Conservation (phyloP, 2,888 invertebrate species). For the Drosophila infuscata region DNA sequence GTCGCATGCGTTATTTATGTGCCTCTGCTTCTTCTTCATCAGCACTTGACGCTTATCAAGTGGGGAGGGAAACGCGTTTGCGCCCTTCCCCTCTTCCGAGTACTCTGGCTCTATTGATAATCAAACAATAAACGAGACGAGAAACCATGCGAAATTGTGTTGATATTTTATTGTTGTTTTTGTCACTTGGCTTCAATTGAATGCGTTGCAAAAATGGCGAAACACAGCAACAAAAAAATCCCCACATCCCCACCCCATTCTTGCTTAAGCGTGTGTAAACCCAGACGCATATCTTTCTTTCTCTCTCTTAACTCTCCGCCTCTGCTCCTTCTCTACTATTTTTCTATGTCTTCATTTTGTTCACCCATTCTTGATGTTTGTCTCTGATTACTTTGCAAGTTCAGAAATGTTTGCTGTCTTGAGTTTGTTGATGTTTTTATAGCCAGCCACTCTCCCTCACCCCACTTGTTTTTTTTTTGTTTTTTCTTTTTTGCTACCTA, state of each 20-base stretch:
- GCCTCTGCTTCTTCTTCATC: slow-evolving; percentile 8
- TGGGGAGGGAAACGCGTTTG: background rate
- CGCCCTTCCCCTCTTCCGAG: slow-evolving; percentile 7
- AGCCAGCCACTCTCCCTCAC: slow-evolving; percentile 1
- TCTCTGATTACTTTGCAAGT: slow-evolving; percentile 49
- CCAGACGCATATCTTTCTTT: slow-evolving; percentile 41
- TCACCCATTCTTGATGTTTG: slow-evolving; percentile 14
- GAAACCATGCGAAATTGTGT: slow-evolving; percentile 54
- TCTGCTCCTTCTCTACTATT: background rate
- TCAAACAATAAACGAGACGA: slow-evolving; percentile 69
- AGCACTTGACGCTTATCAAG: slow-evolving; percentile 38
- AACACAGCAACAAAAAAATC: slow-evolving; percentile 11
- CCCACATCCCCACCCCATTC: background rate
- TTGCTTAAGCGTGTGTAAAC: slow-evolving; percentile 9
- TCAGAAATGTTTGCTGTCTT: slow-evolving; percentile 31
- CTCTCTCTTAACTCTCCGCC: background rate
- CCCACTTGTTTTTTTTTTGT: background rate
- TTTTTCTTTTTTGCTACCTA: slow-evolving; percentile 17
- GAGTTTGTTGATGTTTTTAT: slow-evolving; percentile 51
- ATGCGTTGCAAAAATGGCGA: slow-evolving; percentile 30
- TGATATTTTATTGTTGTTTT: slow-evolving; percentile 26
- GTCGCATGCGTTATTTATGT: background rate
- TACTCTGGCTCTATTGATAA: slow-evolving; percentile 61
- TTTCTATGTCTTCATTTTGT: slow-evolving; percentile 16
- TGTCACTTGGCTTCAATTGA: slow-evolving; percentile 53